Evolutionary conservation across 2,113 vertebrate genomes (phyloP), one percentile per base, ranked within the genome.

Genomic region (Zapus hudsonius): DNA sequence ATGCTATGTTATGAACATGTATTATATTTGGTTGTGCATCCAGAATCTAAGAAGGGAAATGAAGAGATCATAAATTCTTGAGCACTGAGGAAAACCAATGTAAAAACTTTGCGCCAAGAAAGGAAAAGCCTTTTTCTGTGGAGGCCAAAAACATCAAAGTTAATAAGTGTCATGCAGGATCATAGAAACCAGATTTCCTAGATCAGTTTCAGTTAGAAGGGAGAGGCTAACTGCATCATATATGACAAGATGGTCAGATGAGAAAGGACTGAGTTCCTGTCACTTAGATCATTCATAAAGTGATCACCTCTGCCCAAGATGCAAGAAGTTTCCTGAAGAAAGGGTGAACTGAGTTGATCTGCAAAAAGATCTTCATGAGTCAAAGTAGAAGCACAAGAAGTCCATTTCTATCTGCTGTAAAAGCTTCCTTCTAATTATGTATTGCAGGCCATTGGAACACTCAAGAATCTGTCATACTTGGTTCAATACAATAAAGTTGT

Each of bases 401-500:
- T 83, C 78, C 92, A 63, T 70, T 92, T 75, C 81, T 92, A 42
- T 59, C 94, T 93, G 89, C 61, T 61, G 72, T 79, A 87, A 81
- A 75, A 55, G 86, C 40, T 91, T 92, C 66, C 47, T 36, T 89
- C 66, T 92, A 95, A 92, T 95, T 93, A 93, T 93, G 44, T 73
- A 85, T 84, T 42, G 22, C 44, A 86, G 70, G 82, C 69, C 72
- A 93, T 92, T 59, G 80, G 88, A 96, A 72, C 87, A 95, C 61
- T 84, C 6, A 80, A 87, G 33, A 91, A 75, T n/a, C 80, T 96
- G 88, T 91, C 87, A 95, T 87, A 79, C 55, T 91, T 87, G 83
- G 29, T 91, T 93, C 44, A 81, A 86, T 57, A 72, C 87, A 95
- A 92, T 92, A 90, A 87, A 91, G 75, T 81, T 89, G 84, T 92